Base-by-base conservation (phyloP, 2,888 invertebrate species). In the Rhagonycha fulva region DNA sequence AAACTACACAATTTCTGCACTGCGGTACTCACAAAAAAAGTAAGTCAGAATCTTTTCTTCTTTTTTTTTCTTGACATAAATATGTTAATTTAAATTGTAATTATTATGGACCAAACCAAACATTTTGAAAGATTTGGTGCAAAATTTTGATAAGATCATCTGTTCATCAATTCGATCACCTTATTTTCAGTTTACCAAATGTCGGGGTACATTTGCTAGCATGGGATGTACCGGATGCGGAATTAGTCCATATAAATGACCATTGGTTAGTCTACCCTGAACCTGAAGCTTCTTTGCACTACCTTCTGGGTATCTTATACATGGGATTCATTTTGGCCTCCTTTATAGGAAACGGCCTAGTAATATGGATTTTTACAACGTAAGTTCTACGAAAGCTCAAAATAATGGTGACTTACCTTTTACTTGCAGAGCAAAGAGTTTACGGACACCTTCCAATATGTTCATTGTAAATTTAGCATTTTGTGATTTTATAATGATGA, bases 401-500 rank as follows among this genome's bases (percentile, higher is more conserved):
- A 11, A 24, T 3, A 19, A 14, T n/a, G n/a, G 47, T n/a, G 12
- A 47, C n/a, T 47, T n/a, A 47, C 9, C 0, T 0, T n/a, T 11
- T 30, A 72, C 26, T 87, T 86, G 70, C 82, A 94, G 94, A 72
- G 92, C 94, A 70, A 93, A 94, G 88, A 90, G 91, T 78, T 88
- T 95, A 70, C 90, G 94, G 81, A 94, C 94, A 0, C 94, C 96
- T 2, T 96, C 96, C 68, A 96, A 96, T 84, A 92, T 96, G 84
- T 92, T 96, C 76, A 95, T 96, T 10, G 91, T 96, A 70, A 95
- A 96, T 86, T 87, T 96, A 85, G 95, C 96, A 0, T 88, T 96
- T 75, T 92, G 94, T 82, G 96, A 96, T 87, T 96, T 96, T 83
- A 88, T 95, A 28, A 96, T 96, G 96, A 95, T 96, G 95, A 87